Evolutionary conservation across 1,140 invertebrate species (phyloP), one percentile per base, ranked within the genome.

Genomic region (Thereuonema tuberculata): DNA sequence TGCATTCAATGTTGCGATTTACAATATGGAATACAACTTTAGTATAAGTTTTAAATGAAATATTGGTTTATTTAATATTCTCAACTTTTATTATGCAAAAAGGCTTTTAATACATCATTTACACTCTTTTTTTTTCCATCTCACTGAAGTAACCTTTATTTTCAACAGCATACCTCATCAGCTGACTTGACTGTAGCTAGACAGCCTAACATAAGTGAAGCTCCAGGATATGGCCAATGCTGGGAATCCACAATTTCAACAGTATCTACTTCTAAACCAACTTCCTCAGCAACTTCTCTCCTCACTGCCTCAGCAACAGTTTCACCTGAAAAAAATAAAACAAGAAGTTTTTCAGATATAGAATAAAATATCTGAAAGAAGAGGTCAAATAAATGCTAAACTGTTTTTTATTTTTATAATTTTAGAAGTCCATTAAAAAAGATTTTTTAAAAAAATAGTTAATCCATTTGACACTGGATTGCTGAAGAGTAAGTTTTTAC

Each of bases 261-360:
- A n/a, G 69, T 61, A 2, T 72, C 71, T 9, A 78, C 75, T 49
- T 75, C 73, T 12, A 82, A 65, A n/a, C 78, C 80, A 61, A 77
- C 75, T 69, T 81, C 80, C 67, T 82, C 81, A 24, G 76, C 75
- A 1, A 81, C 75, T 68, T 82, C 81, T 52, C 81, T 65, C 47
- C 72, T 61, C n/a, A 78, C 77, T 27, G 76, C 75, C 59, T 79
- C 75, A 62, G 80, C 76, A 28, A 82, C 66, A 27, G 71, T 74
- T 70, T 82, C 81, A 17, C 81, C 81, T 76, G 64, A 17, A 64
- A 68, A 55, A 25, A 67, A 63, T n/a, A n/a, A n/a, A n/a, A n/a
- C n/a, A n/a, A n/a, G n/a, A n/a, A n/a, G n/a, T n/a, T n/a, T n/a
- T n/a, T n/a, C n/a, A n/a, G n/a, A n/a, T n/a, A n/a, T n/a, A 54